Base-by-base conservation (phyloP, 2,888 invertebrate genomes). In the Epicampocera succincta region DNA sequence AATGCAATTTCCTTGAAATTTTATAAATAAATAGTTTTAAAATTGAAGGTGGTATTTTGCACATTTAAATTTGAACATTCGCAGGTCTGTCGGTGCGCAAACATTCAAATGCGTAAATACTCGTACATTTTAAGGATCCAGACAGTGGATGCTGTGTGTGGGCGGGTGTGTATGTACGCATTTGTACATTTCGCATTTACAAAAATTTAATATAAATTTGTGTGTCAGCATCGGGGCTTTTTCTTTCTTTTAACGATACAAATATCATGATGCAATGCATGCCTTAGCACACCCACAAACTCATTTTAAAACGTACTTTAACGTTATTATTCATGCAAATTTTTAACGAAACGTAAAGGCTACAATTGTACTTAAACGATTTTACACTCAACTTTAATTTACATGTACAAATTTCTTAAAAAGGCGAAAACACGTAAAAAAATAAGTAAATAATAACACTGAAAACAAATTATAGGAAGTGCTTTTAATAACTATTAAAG, bases 301-400 rank as follows among this genome's bases (percentile, higher is more conserved):
- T 15, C 5, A 6, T 19, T 9, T 15, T 3, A 9, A 15, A 9
- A n/a, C 54, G 11, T 19, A 17, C 9, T 46, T 44, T 11, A 25
- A 42, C 17, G 13, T 25, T n/a, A 42, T 42, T 54, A 42, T 68
- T 44, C 25, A 46, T 58, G 48, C 13, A 71, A 48, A 71, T 60
- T 71, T 40, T 17, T 46, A 46, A 1, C 33, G 19, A 44, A 56
- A 33, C 19, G 33, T 13, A 68, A 29, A 44, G 25, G 0, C 13
- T 42, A 44, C 44, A 68, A 52, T 25, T 13, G 33, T n/a, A 69
- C 25, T 50, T 60, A 12, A 60, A 60, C 15, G 13, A 40, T 48
- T 72, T 72, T 61, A 42, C 60, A 60, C 60, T 50, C 13, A 13
- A 19, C 40, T 38, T 21, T 25, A 50, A 61, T 50, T 58, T 21